Conservation (phyloP, 2,888 invertebrate species). For the Conus canariensis region DNA sequence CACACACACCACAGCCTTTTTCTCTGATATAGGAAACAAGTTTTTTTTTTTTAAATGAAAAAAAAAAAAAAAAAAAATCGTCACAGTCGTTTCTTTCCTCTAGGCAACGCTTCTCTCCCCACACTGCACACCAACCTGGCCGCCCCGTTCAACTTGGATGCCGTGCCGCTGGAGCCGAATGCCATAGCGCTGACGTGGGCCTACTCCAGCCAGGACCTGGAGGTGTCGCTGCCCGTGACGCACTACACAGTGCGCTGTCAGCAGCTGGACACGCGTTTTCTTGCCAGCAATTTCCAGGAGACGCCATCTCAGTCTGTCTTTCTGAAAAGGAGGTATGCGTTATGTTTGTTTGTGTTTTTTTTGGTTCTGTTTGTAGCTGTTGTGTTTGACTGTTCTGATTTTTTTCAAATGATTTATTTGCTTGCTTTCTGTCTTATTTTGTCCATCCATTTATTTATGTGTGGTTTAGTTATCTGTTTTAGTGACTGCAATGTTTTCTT, state of each 20-base stretch:
- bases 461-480: no score
- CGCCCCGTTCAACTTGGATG: slow-evolving; percentile 22
- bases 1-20: not conserved
- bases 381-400: no score
- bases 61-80: no score
- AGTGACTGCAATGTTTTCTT: no score
- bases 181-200: slow-evolving; percentile 30
- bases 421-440: no score
- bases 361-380: no score
- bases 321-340: slow-evolving; percentile 18
- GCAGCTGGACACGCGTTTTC: not conserved
- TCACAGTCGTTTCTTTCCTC: not conserved
- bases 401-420: no score
- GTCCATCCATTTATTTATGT: no score
- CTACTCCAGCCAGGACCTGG: not conserved
- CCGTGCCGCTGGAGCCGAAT: slow-evolving; percentile 19
- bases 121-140: not conserved
- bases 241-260: slow-evolving; percentile 37
- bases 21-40: no score
- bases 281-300: not conserved
- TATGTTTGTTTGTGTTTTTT: no score
- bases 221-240: slow-evolving; percentile 23
- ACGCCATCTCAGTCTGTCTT: not conserved
- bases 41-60: no score
- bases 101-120: not conserved